A percentile compares a stretch with the other conserved stretches of the same genome.
Evolutionary conservation across 2,113 vertebrate species (phyloP).

Genomic region (Myocastor coypus): DNA sequence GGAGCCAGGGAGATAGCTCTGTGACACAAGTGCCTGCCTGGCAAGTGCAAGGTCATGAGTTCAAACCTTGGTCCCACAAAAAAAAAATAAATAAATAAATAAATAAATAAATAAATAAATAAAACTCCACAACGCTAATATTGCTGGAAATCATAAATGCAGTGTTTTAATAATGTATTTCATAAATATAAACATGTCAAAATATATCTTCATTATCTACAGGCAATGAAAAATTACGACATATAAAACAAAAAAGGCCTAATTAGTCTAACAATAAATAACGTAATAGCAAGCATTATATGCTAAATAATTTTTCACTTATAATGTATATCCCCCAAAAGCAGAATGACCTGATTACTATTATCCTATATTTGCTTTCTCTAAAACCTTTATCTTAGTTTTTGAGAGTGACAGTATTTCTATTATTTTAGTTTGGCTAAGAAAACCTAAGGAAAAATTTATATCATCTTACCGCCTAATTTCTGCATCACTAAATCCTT

Average conservation of each 20-base stretch:
- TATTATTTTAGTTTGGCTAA: slow-evolving; percentile 59
- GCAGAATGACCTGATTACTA: not conserved
- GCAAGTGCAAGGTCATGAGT: too few species aligned
- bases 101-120: too few species aligned
- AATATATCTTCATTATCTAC: slow-evolving; percentile 58
- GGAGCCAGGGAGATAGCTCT: too few species aligned
- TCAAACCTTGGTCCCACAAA: too few species aligned
- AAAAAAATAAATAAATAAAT: too few species aligned
- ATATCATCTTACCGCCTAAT: slow-evolving; percentile 93
- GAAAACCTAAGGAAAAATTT: slow-evolving; percentile 47
- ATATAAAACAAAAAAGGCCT: slow-evolving; percentile 46
- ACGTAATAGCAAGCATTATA: slow-evolving; percentile 38
- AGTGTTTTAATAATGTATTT: not conserved
- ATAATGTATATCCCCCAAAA: slow-evolving; percentile 14
- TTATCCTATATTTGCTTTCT: slow-evolving; percentile 27
- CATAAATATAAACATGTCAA: slow-evolving; percentile 6
- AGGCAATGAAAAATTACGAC: slow-evolving; percentile 53
- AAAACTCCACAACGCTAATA: slow-evolving; percentile 59
- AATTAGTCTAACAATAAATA: slow-evolving; percentile 59
- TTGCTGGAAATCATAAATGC: not conserved
- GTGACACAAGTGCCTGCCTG: too few species aligned
- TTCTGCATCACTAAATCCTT: slow-evolving; percentile 98
- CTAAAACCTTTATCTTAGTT: slow-evolving; percentile 31
- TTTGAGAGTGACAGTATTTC: slow-evolving; percentile 13
- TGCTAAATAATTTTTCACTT: slow-evolving; percentile 1